phyloP scores from a whole-genome alignment of 2,797 vertebrate genomes.

The Rhinophrynus dorsalis region DNA sequence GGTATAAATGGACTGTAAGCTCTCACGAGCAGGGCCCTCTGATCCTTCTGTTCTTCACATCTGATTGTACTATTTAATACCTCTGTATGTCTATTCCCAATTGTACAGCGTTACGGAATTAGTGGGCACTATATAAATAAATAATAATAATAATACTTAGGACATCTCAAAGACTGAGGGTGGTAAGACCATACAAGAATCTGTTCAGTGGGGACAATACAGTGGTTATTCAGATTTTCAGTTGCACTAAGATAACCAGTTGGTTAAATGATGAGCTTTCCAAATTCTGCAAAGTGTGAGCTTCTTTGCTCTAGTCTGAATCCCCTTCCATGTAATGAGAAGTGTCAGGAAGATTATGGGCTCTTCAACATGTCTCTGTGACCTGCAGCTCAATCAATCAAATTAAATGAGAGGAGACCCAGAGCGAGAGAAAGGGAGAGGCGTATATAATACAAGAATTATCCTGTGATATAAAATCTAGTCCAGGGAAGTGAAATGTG shows the following conservation, averaged over 20 bases:
- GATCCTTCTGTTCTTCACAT: no score
- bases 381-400: constrained; percentile 45
- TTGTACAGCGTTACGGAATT: no score
- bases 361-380: constrained; percentile 32
- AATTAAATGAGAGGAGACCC: constrained; percentile 33
- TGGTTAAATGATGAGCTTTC: constrained; percentile 13
- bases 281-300: neutral
- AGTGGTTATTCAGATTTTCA: neutral
- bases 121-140: no score
- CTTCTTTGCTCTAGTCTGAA: constrained; percentile 25
- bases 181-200: constrained; percentile 1
- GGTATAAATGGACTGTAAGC: no score
- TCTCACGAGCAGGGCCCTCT: no score
- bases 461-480: neutral
- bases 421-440: constrained; percentile 9
- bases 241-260: neutral
- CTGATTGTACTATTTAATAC: no score
- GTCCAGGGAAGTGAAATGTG: neutral
- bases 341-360: constrained; percentile 37
- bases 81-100: no score
- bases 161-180: neutral
- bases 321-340: constrained; percentile 39
- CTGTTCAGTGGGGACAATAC: neutral
- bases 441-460: constrained; percentile 31
- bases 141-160: neutral